phyloP scores from a whole-genome alignment of 2,888 invertebrate genomes.

The Chouioia cunea region DNA sequence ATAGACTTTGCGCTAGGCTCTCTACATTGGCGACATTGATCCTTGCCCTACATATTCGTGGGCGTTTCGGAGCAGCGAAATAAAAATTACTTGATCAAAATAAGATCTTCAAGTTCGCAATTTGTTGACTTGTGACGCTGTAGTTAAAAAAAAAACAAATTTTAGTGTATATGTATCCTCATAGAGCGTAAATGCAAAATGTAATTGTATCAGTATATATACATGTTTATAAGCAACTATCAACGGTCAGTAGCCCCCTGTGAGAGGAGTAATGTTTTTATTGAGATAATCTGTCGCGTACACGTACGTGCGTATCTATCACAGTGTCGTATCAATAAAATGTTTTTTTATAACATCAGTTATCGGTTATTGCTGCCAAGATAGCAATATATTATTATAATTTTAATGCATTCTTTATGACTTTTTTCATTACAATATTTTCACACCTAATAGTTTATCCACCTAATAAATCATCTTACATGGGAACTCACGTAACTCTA shows the following conservation, averaged over 20 bases:
- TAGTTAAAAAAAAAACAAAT: too few species aligned
- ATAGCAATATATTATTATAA: neutral
- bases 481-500: too few species aligned
- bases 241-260: constrained; percentile 12
- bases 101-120: neutral
- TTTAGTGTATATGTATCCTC: too few species aligned
- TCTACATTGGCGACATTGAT: constrained; percentile 35
- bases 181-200: too few species aligned
- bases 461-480: too few species aligned
- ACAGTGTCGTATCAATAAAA: constrained; percentile 25
- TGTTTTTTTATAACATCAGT: neutral
- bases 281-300: constrained; percentile 40
- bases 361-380: neutral
- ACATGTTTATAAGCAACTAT: neutral
- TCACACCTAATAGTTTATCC: too few species aligned
- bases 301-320: neutral
- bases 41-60: constrained; percentile 36
- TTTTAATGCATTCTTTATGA: constrained; percentile 9
- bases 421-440: constrained; percentile 35
- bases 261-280: constrained; percentile 29
- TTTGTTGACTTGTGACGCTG: too few species aligned
- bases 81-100: constrained; percentile 3
- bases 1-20: constrained; percentile 25
- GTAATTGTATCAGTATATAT: too few species aligned
- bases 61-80: constrained; percentile 15